Percentiles rank a stretch among this genome's conserved stretches.
These are phyloP conservation scores for Drosophila melanosoma DNA, from an alignment of 2,888 invertebrate genomes.

Conservation along the genomic window DNA sequence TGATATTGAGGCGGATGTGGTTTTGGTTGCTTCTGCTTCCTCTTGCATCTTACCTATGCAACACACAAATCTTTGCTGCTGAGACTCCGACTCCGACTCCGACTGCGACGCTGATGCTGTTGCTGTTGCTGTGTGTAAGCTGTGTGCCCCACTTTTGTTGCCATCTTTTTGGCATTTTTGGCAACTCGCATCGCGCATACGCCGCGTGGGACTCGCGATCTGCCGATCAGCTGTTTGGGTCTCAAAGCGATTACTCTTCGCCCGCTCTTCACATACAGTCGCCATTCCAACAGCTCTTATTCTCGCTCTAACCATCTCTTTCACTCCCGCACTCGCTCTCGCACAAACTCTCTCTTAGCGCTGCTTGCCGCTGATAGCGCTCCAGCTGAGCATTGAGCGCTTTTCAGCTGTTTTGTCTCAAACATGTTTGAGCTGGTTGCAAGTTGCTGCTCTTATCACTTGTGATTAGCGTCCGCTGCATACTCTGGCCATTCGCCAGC, in stretches of 20 bases:
- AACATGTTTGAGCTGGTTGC: conserved; percentile 65
- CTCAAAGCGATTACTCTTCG: conserved; percentile 22
- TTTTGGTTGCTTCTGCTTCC: conserved; percentile 43
- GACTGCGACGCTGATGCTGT: not conserved
- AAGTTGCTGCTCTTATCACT: conserved; percentile 58
- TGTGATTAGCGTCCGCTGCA: conserved; percentile 18
- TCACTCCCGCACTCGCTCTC: not conserved
- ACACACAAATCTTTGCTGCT: not conserved
- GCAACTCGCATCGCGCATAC: conserved; percentile 48
- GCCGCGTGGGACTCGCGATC: conserved; percentile 44
- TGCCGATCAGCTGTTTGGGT: conserved; percentile 48
- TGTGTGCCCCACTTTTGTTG: conserved; percentile 41
- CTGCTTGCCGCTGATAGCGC: not conserved
- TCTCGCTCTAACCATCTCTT: not conserved
- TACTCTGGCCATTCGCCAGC: conserved; percentile 44
- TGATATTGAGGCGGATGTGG: conserved; percentile 57
- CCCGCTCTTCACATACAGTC: conserved; percentile 25
- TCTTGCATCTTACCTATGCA: conserved; percentile 53
- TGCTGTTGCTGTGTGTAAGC: not conserved
- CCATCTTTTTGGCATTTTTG: conserved; percentile 34
- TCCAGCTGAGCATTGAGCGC: conserved; percentile 45
- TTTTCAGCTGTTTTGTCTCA: conserved; percentile 49
- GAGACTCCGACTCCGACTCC: not conserved
- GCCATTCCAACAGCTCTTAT: not conserved
- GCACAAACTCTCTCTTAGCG: not conserved